A percentile compares a stretch with the other conserved stretches of the same genome.
Conservation (phyloP, 1,140 invertebrate genomes). For the Lepidurus packardi region DNA sequence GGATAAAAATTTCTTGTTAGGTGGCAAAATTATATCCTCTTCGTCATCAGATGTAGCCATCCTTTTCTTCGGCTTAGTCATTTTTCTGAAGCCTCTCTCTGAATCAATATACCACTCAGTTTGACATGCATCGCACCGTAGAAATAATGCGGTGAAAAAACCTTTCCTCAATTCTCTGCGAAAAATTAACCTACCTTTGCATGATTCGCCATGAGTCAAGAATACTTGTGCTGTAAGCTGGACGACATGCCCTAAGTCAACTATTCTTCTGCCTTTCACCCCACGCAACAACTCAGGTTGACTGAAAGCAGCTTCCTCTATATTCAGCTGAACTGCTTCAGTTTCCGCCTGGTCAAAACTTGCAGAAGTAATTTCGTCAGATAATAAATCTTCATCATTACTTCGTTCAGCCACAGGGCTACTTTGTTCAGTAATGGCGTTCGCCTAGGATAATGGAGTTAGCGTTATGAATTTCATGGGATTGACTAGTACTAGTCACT, state of each 20-base stretch:
- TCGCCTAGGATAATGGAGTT: background rate
- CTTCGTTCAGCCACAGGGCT: background rate
- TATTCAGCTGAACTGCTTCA: background rate
- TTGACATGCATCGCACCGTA: background rate
- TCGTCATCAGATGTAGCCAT: background rate
- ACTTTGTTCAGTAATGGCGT: background rate
- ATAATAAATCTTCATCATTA: constrained; percentile 2
- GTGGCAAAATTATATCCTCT: background rate
- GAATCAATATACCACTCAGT: background rate
- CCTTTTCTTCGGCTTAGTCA: background rate
- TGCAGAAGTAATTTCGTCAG: background rate
- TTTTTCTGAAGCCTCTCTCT: background rate
- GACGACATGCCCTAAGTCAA: background rate
- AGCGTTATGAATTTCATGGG: background rate
- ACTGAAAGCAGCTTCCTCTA: background rate
- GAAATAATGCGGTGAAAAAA: background rate
- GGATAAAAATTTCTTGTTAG: background rate
- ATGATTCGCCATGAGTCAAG: background rate
- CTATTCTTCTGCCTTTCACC: background rate
- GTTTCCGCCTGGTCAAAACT: background rate
- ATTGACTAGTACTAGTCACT: background rate
- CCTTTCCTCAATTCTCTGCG: background rate
- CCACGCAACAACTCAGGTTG: background rate
- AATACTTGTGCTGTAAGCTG: background rate
- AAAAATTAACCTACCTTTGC: background rate